Evolutionary conservation across 1,140 invertebrate species (phyloP).

Genomic region (Neodiprion fabricii): DNA sequence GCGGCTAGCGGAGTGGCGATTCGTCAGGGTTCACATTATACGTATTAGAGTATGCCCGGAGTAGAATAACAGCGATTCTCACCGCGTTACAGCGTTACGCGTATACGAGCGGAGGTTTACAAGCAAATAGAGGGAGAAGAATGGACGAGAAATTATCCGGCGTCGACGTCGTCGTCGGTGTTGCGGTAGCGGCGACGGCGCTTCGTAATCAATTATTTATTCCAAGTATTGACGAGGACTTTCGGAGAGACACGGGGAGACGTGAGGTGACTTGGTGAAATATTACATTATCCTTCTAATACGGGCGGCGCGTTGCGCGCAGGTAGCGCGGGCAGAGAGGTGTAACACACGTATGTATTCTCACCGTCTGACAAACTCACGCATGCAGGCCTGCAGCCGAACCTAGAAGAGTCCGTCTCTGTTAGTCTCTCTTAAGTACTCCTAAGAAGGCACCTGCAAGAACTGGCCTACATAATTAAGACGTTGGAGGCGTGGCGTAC

Average conservation of each 20-base stretch:
- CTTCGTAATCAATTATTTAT: conserved; percentile 7
- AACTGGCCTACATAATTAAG: conserved; percentile 26
- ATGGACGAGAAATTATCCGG: too few relatives aligned
- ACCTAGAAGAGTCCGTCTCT: background rate
- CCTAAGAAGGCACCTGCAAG: conserved; percentile 31
- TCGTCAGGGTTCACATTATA: too few relatives aligned
- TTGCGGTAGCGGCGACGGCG: background rate
- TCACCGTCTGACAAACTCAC: too few relatives aligned
- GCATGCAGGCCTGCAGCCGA: too few relatives aligned
- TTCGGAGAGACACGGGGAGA: conserved; percentile 35
- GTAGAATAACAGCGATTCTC: too few relatives aligned
- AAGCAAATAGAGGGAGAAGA: background rate
- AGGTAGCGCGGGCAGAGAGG: too few relatives aligned
- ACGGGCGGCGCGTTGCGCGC: background rate
- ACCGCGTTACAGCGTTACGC: conserved; percentile 32
- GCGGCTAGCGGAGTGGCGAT: too few relatives aligned
- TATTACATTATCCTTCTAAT: conserved; percentile 24
- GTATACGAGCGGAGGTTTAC: conserved; percentile 40
- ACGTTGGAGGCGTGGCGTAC: conserved; percentile 14
- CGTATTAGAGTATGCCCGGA: too few relatives aligned
- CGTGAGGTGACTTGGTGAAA: conserved; percentile 47
- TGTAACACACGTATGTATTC: too few relatives aligned
- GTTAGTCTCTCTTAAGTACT: conserved; percentile 33
- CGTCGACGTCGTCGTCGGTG: background rate
- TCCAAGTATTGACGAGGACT: conserved; percentile 12